Evolutionary conservation across 2,888 invertebrate genomes (phyloP), one percentile per base, ranked within the genome.

Genomic region (Embidobia sp.): DNA sequence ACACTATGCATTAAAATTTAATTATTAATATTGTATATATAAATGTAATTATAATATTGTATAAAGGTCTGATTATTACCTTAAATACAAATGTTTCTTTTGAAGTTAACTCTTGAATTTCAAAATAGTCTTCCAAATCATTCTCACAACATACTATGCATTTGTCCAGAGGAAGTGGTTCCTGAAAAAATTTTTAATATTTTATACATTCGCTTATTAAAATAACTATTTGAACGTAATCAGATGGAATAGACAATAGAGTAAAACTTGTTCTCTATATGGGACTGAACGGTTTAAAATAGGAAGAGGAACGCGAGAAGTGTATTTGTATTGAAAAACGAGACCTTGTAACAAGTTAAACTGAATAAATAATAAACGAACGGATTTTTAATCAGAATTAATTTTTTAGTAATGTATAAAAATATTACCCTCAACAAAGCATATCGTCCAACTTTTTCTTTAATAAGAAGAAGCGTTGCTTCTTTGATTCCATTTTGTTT

Each of bases 81-180:
- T 98, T 98, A 90, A 98, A 96, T 90, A 97, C 95, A 90, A 95
- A 97, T 66, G 97, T 95, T 90, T 98, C 98, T 91, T 97, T 97
- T 74, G 96, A 95, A 80, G 96, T 94, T 80, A 97, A 93, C 91
- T 98, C 97, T 90, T 97, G 97, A 80, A 98, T 94, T 92, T 98
- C 98, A 89, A 98, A 98, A 90, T 97, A 97, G 89, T 97, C 97
- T 88, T 97, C 96, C 88, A 95, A 94, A 83, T 97, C 97, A 70
- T 95, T 94, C 89, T 97, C 97, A 55, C 96, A 95, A 59, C 95
- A 95, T 66, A 98, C 95, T 79, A 98, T 95, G 90, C 98, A 97
- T 85, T 96, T 93, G 89, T 97, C 97, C 86, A 98, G 91, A 90
- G 95, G 95, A 81, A 98, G 92, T 29, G 98, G 98, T 88, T 98